Conservation (phyloP, 2,888 invertebrate genomes). For the Hirtodrosophila cameraria region DNA sequence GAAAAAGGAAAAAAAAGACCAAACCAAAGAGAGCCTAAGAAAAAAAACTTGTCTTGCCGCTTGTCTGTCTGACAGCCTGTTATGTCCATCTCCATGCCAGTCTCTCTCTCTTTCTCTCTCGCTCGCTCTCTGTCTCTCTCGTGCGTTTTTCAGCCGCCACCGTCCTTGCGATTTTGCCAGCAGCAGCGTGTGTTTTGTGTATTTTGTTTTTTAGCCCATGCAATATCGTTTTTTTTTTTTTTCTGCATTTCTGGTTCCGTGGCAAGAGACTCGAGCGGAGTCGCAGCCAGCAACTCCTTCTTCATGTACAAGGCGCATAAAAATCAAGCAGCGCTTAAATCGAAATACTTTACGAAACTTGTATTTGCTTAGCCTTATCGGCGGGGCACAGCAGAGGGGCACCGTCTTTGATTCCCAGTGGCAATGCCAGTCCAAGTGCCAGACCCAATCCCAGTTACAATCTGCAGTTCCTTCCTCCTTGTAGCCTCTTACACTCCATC, state of each 20-base stretch:
- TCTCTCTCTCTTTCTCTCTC: constrained; percentile 15
- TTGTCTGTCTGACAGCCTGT: constrained; percentile 64
- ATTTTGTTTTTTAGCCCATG: constrained; percentile 56
- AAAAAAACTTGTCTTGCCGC: constrained; percentile 63
- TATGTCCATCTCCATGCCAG: constrained; percentile 38
- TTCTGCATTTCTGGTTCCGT: constrained; percentile 52
- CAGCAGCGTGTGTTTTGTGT: constrained; percentile 26
- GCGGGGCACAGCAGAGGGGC: background rate
- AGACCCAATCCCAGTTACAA: constrained; percentile 35
- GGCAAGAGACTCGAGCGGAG: constrained; percentile 16
- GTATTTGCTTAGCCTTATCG: constrained; percentile 76
- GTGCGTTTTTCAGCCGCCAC: constrained; percentile 27
- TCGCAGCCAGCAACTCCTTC: constrained; percentile 30
- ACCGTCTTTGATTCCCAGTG: constrained; percentile 29
- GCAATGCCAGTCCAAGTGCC: constrained; percentile 10
- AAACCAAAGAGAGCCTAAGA: constrained; percentile 16
- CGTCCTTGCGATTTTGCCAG: constrained; percentile 34
- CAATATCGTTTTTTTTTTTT: constrained; percentile 44
- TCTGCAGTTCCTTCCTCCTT: constrained; percentile 15
- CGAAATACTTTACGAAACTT: constrained; percentile 74
- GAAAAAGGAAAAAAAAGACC: constrained; percentile 13
- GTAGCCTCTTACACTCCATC: constrained; percentile 8
- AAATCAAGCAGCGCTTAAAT: constrained; percentile 65
- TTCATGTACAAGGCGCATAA: constrained; percentile 45
- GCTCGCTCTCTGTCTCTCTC: constrained; percentile 18